phyloP scores from a whole-genome alignment of 37 sponge, comb jelly and placozoan genomes.

The Geodia barretti region DNA sequence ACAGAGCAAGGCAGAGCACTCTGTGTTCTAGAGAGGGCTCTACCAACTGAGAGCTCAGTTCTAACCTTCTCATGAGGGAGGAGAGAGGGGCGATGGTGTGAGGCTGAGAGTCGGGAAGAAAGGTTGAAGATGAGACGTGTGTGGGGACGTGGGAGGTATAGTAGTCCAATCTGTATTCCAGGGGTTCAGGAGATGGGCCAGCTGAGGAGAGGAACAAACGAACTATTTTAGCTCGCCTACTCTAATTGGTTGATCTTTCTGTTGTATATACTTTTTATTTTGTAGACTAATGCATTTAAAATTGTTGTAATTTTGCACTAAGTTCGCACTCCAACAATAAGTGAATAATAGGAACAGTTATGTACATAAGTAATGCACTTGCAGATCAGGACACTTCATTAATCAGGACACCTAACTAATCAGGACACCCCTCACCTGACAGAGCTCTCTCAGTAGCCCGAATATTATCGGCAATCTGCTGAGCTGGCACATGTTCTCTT shows the following conservation, averaged over 20 bases:
- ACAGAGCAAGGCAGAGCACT: too few species aligned
- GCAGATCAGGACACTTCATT: too few species aligned
- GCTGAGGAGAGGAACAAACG: too few species aligned
- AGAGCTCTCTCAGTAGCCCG: neutral
- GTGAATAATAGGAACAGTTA: neutral
- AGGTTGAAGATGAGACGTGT: slow-evolving; percentile 7
- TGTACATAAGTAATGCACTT: neutral
- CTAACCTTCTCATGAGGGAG: slow-evolving; percentile 1
- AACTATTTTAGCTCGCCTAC: slow-evolving; percentile 35
- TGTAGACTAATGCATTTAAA: too few species aligned
- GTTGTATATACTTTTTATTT: too few species aligned
- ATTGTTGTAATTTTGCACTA: too few species aligned
- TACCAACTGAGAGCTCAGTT: too few species aligned
- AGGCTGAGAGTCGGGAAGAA: slow-evolving; percentile 14
- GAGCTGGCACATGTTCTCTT: neutral
- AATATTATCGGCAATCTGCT: neutral
- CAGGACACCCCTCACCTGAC: neutral
- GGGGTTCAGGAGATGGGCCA: slow-evolving; percentile 11
- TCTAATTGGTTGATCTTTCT: slow-evolving; percentile 45
- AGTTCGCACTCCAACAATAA: too few species aligned
- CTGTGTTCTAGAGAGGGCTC: too few species aligned
- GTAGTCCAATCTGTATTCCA: slow-evolving; percentile 29
- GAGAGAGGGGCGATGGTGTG: slow-evolving; percentile 42
- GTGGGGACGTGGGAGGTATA: slow-evolving; percentile 11
- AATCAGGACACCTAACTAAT: too few species aligned